Base-by-base conservation (phyloP, 2,113 vertebrate genomes). In the Phaethon lepturus region DNA sequence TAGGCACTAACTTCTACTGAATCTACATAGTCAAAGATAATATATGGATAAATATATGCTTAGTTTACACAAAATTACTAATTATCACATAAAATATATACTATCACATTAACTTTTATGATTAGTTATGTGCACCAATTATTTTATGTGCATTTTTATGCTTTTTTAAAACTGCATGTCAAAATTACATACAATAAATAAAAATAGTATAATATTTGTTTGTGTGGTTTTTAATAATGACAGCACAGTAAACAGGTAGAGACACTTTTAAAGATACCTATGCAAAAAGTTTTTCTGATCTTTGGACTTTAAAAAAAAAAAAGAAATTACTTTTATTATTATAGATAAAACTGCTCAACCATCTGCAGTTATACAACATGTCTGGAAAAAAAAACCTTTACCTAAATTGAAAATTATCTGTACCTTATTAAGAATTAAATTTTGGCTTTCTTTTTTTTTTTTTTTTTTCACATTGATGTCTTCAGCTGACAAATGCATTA, bases 221-320 rank as follows among this genome's bases (percentile, higher is more conserved):
- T 78, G 2, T 67, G 40, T 64, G 22, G 0, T 10, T 91, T 93
- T 77, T 74, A 78, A 47, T 35, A 82, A 67, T 71, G 76, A 95
- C 94, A 96, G 91, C 64, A 94, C 24, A 88, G 88, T 86, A 95
- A 97, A 96, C 87, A 96, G 86, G 92, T 94, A 97, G 88, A 86
- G 13, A 52, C 5, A 90, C 6, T 95, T 77, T 83, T 28, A 53
- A 85, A 79, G 20, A 47, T n/a, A 73, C 2, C 9, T 56, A 63
- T 23, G 12, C 22, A 75, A 2, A 68, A 63, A 81, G 3, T 7
- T 59, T 83, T 94, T 84, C 60, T 9, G 1, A 63, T 28, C 7
- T 29, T 78, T 49, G n/a, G 16, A 84, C 6, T 84, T 73, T 8
- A 15, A 55, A 73, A 23, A 47, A n/a, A 44, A 49, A 38, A 59